These are phyloP conservation scores for Mastomys coucha DNA, from an alignment of 2,113 vertebrate species.

Conservation along the genomic window DNA sequence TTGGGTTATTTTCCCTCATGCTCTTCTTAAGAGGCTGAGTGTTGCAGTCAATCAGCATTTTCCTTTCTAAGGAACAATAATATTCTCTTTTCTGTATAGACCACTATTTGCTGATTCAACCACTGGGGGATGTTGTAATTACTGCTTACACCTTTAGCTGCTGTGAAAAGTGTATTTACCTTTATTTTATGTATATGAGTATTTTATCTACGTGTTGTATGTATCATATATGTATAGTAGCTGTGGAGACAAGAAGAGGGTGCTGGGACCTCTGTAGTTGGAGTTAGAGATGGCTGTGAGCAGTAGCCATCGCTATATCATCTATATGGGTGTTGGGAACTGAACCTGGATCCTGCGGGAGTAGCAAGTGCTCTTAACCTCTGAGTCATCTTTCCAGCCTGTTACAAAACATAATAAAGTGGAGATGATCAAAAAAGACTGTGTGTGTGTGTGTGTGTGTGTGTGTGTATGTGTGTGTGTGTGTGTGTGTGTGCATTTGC, in stretches of 20 bases:
- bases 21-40: too few species aligned
- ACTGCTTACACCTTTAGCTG: background rate
- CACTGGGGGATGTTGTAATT: too few species aligned
- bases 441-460: too few species aligned
- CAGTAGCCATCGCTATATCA: too few species aligned
- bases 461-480: too few species aligned
- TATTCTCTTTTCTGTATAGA: fast-evolving
- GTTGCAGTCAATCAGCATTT: too few species aligned
- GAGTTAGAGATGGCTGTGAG: background rate
- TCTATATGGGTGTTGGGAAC: background rate
- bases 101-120: background rate
- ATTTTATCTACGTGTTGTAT: background rate
- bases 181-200: background rate
- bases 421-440: background rate
- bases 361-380: background rate
- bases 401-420: background rate
- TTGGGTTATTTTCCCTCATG: background rate
- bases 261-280: background rate
- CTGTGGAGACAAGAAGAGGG: background rate
- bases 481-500: background rate
- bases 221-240: background rate
- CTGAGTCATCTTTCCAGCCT: background rate
- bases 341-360: background rate
- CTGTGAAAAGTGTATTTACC: background rate
- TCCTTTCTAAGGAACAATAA: background rate